Base-by-base conservation (phyloP, 2,113 vertebrate species). In the Bufo gargarizans region DNA sequence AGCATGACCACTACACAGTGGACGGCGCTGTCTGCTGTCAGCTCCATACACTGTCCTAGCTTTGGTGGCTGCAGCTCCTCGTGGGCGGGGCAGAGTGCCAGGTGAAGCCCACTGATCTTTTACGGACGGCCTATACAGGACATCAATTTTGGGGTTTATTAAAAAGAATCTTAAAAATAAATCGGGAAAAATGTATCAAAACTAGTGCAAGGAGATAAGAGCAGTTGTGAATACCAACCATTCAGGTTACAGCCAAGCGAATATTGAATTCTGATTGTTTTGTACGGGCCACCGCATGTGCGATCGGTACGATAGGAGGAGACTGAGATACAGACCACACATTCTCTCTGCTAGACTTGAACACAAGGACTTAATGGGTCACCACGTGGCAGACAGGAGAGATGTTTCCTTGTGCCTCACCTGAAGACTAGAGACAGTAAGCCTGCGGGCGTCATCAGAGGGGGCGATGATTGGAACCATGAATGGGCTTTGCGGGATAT, bases 361-460 rank as follows among this genome's bases (percentile, higher is more conserved):
- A 16, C 45, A 20, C 85, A 93, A 93, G 92, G 93, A 92, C 83
- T 89, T 91, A 89, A 93, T 93, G 91, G 92, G 94, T 89, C 88
- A 84, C 88, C 50, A 71, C 89, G 92, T 89, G 93, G 93, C 91
- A 92, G 92, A 89, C 33, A 94, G 93, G 88, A 90, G 90, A 90
- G 96, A 96, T 96, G 97, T 94, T 96, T 97, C 95, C 96, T 96
- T 95, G 89, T 95, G 97, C 93, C 98, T 99, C 97, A 99, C 98
- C 98, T 99, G 98, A 98, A 99, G 98, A 90, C 98, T 99, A 92
- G 96, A 95, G 96, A 99, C 97, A 97, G 97, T 97, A 87, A 99
- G 97, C 89, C 97, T 95, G 69, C 97, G 96, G 77, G 97, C 96
- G 53, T 99, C 98, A 17, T 97, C 96, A 0, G 94, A 94, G 0